Evolutionary conservation across 2,797 vertebrate species (phyloP).

Genomic region (Erpetoichthys calabaricus): DNA sequence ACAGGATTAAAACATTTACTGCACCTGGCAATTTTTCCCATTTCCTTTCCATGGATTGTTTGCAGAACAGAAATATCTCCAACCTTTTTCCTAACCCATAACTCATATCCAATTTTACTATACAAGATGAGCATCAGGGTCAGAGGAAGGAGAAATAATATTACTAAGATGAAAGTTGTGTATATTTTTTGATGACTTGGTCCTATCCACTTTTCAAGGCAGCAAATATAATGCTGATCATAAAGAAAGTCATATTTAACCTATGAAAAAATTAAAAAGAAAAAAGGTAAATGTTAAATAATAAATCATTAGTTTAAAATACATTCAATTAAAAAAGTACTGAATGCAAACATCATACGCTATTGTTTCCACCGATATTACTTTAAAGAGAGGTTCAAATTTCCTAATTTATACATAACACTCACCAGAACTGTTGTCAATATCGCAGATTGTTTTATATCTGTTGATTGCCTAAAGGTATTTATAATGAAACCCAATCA

Average conservation of each 20-base stretch:
- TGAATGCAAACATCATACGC: too few species aligned
- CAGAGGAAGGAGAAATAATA: conserved; percentile 51
- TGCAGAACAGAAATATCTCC: conserved; percentile 49
- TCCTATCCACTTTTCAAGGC: conserved; percentile 50
- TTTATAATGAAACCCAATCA: too few species aligned
- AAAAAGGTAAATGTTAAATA: background rate
- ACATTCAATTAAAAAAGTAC: too few species aligned
- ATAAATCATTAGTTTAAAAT: background rate
- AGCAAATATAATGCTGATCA: conserved; percentile 47
- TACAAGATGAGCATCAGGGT: conserved; percentile 46
- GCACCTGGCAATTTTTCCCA: conserved; percentile 42
- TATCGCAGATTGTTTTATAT: too few species aligned
- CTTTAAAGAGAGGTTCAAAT: too few species aligned
- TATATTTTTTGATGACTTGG: conserved; percentile 44
- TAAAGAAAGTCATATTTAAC: conserved; percentile 54
- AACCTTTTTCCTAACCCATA: conserved; percentile 55
- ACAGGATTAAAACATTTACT: background rate
- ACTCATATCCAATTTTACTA: conserved; percentile 46
- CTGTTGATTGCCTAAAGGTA: too few species aligned
- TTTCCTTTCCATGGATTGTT: conserved; percentile 48
- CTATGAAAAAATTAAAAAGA: conserved; percentile 26
- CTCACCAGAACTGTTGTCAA: too few species aligned
- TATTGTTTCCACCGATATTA: too few species aligned
- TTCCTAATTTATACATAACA: too few species aligned
- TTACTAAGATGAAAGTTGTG: conserved; percentile 46